These are phyloP conservation scores for Scophthalmus maximus DNA, from an alignment of 2,113 vertebrate genomes.

Conservation along the genomic window DNA sequence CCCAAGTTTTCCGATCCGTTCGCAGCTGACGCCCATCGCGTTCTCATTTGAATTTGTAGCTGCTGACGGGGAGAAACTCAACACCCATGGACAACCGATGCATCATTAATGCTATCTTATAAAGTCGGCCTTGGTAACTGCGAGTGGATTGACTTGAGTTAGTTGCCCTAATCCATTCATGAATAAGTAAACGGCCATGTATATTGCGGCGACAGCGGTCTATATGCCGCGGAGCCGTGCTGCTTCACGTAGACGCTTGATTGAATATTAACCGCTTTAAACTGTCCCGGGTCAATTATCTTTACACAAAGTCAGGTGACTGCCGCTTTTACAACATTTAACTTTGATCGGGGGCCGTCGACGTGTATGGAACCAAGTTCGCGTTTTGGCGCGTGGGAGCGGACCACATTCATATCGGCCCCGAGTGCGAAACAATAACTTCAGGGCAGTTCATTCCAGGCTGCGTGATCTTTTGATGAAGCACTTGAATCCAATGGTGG, in stretches of 20 bases:
- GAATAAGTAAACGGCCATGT: slow-evolving; percentile 75
- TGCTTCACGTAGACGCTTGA: slow-evolving; percentile 8
- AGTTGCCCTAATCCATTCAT: slow-evolving; percentile 71
- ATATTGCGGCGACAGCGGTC: slow-evolving; percentile 56
- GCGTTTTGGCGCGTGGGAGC: slow-evolving; percentile 19
- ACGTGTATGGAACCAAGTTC: slow-evolving; percentile 49
- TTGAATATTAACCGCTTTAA: slow-evolving; percentile 35
- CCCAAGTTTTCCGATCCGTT: slow-evolving; percentile 39
- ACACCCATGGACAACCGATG: slow-evolving; percentile 68
- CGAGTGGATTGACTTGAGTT: slow-evolving; percentile 75
- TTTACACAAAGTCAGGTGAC: slow-evolving; percentile 54
- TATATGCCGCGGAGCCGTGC: not conserved
- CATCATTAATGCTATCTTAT: slow-evolving; percentile 80
- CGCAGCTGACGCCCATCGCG: slow-evolving; percentile 37
- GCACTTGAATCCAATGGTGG: slow-evolving; percentile 38
- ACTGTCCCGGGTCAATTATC: slow-evolving; percentile 49
- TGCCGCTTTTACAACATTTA: slow-evolving; percentile 38
- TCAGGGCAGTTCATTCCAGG: slow-evolving; percentile 31
- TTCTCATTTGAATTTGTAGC: slow-evolving; percentile 54
- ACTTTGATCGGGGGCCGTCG: slow-evolving; percentile 37
- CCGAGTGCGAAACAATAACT: slow-evolving; percentile 54
- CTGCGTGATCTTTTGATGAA: slow-evolving; percentile 52
- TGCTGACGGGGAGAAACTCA: slow-evolving; percentile 59
- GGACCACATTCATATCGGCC: slow-evolving; percentile 32
- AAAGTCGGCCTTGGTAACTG: slow-evolving; percentile 67